Evolutionary conservation across 2,888 invertebrate genomes (phyloP), one percentile per base, ranked within the genome.

Genomic region (Phoenoteleia sp.): DNA sequence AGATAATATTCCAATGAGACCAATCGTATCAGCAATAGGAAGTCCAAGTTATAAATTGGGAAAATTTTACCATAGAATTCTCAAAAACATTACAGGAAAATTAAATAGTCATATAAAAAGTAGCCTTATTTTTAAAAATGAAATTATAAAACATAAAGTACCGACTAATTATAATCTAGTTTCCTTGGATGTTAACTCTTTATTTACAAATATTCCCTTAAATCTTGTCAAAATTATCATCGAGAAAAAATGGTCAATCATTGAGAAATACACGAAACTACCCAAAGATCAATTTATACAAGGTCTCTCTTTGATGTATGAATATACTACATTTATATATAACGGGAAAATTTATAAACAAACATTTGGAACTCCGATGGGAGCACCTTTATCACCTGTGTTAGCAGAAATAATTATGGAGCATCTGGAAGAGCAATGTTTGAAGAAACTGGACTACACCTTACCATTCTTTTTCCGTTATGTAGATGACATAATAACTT

Each of bases 401-500:
- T 33, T 49, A n/a, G 52, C 67, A n/a, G 52, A 67, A 13, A 33
- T 67, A 9, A 19, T 49, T 2, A 67, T 67, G 67, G 27, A 52
- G 36, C n/a, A 52, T 11, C 6, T 67, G 9, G 67, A 67, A 36
- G 5, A 17, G 3, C 9, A 52, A 3, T 25, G 39, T 54, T n/a
- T 69, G 15, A 25, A n/a, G 15, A 11, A 54, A 54, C n/a, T 69
- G 4, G 3, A 19, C 1, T 69, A 39, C 13, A 11, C 29, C 17
- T 13, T 42, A 13, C 54, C 39, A 5, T 67, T 69, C 33, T 69
- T 27, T 36, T 49, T 36, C 11, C 6, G 74, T 23, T 60, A 66
- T 39, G 81, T 74, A 1, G 79, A 83, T 42, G 71, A 77, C 19
- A 71, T 82, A 1, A 72, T 83, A 19, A 72, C 60, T 13, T 42